Conservation (phyloP, 2,113 vertebrate genomes). For the Taxidea taxus region DNA sequence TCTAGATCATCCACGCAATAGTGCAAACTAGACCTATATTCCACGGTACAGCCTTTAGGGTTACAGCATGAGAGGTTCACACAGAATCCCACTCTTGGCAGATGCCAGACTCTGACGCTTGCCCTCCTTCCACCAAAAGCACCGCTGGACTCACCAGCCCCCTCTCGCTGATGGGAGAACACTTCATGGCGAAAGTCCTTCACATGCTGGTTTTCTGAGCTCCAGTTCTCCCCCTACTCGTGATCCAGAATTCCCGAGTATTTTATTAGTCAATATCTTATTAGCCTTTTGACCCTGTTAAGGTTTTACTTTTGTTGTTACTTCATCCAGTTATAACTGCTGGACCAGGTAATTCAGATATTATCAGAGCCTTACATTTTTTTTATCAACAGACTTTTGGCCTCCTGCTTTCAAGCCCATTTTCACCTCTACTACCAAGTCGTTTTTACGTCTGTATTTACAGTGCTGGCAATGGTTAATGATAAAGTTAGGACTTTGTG, state of each 20-base stretch:
- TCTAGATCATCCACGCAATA: not conserved
- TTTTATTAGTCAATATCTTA: not conserved
- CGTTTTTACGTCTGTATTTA: not conserved
- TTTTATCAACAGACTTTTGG: not conserved
- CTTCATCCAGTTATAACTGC: not conserved
- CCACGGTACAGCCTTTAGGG: not conserved
- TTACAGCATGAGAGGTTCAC: not conserved
- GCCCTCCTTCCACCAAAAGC: not conserved
- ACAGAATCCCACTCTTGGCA: not conserved
- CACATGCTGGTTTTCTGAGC: not conserved
- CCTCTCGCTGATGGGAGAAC: not conserved
- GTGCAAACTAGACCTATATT: not conserved
- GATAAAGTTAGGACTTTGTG: constrained; percentile 6
- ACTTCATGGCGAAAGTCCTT: not conserved
- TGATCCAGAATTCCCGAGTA: not conserved
- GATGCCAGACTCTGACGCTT: not conserved
- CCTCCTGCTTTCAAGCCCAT: not conserved
- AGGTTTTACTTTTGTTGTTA: not conserved
- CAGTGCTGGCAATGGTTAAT: not conserved
- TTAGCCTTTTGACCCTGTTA: not conserved
- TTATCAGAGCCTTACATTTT: not conserved
- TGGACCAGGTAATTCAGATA: not conserved
- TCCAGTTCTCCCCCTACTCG: not conserved
- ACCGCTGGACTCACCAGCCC: not conserved
- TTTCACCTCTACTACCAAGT: not conserved